phyloP scores from a whole-genome alignment of 2,797 vertebrate genomes.

The Trematomus bernacchii region DNA sequence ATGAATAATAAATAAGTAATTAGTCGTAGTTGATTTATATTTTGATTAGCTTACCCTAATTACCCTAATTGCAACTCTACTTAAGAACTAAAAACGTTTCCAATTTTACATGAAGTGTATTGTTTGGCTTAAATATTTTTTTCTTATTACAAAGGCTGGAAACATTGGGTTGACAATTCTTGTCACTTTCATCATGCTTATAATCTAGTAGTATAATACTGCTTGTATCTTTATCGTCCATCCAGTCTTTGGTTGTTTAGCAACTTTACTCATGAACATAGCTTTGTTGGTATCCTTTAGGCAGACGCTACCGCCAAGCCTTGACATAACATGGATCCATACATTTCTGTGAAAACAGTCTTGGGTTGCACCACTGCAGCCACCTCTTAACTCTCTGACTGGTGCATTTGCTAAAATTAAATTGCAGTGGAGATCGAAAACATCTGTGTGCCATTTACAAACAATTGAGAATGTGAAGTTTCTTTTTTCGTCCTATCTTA shows the following conservation, averaged over 20 bases:
- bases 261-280: background rate
- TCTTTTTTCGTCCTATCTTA: conserved; percentile 19
- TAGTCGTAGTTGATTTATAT: too few relatives aligned
- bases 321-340: background rate
- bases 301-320: background rate
- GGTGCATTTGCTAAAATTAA: conserved; percentile 22
- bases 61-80: background rate
- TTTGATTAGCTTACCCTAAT: too few relatives aligned
- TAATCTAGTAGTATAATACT: background rate
- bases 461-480: conserved; percentile 21
- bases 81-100: background rate
- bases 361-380: conserved; percentile 13
- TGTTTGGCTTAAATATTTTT: background rate
- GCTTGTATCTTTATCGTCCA: background rate
- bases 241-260: background rate
- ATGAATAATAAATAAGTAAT: too few relatives aligned
- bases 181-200: background rate
- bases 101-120: background rate
- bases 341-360: background rate
- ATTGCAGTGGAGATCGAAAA: conserved; percentile 15
- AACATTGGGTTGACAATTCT: background rate
- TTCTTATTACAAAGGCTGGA: background rate
- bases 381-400: conserved; percentile 15
- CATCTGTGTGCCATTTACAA: conserved; percentile 37
- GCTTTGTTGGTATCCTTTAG: background rate